Percentiles rank a stretch among this genome's conserved stretches.
These are phyloP conservation scores for Pseudolycoriella hygida DNA, from an alignment of 2,888 invertebrate genomes.

Conservation along the genomic window DNA sequence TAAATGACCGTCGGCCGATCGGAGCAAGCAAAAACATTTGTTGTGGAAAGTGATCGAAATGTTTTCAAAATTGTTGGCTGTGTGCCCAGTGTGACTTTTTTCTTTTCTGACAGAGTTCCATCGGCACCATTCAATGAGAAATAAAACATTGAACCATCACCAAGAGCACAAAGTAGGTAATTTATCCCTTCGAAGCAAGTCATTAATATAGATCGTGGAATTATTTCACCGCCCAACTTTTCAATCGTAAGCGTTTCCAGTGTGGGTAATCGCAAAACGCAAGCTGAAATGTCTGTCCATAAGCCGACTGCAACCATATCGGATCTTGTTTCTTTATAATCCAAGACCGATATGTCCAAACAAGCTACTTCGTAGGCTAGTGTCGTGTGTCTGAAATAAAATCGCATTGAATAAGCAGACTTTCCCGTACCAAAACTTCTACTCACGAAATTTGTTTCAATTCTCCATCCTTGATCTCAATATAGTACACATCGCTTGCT, in stretches of 20 bases:
- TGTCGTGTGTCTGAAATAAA: conserved; percentile 32
- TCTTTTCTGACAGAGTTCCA: conserved; percentile 68
- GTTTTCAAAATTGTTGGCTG: conserved; percentile 87
- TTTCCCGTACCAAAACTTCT: too few relatives aligned
- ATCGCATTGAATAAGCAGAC: too few relatives aligned
- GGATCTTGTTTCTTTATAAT: conserved; percentile 39
- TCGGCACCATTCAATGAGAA: conserved; percentile 63
- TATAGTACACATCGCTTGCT: conserved; percentile 70
- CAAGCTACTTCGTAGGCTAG: conserved; percentile 94
- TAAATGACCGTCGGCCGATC: conserved; percentile 98
- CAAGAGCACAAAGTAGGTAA: conserved; percentile 80
- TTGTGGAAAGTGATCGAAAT: conserved; percentile 77
- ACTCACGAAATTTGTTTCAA: conserved; percentile 37
- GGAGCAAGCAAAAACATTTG: conserved; percentile 96
- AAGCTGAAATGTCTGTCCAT: conserved; percentile 93
- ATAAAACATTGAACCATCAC: conserved; percentile 96
- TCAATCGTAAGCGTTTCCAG: conserved; percentile 71
- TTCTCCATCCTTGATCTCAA: conserved; percentile 49
- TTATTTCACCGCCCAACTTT: conserved; percentile 84
- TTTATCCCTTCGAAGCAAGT: conserved; percentile 84
- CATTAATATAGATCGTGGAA: conserved; percentile 89
- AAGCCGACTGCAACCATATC: conserved; percentile 79
- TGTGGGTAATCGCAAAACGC: conserved; percentile 65
- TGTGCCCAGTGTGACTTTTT: conserved; percentile 92
- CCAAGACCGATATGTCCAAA: conserved; percentile 74